Evolutionary conservation across 2,113 vertebrate genomes (phyloP), one percentile per base, ranked within the genome.

Genomic region (Pterocles burchelli): DNA sequence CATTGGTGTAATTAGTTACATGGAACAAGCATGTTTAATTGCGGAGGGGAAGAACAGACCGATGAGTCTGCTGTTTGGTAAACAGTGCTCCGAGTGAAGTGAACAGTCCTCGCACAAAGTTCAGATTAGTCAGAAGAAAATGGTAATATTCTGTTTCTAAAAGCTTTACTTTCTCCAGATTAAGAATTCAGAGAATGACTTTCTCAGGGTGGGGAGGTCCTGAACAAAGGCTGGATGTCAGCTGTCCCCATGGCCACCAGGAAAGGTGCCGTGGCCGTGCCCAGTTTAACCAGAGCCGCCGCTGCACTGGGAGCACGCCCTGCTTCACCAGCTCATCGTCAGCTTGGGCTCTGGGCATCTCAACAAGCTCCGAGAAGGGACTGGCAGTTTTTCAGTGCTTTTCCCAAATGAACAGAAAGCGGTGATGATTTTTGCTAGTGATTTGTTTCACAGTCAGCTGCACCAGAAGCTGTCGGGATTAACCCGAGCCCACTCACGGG

Each of bases 321-420:
- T n/a, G 0, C 43, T 67, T 55, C 58, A 51, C 2, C 7, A 49
- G 4, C 6, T 2, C 4, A 8, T 6, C 22, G 22, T 15, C 22
- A 7, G 2, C 11, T 18, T 6, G 10, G 48, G 78, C 38, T 26
- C 29, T 1, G 55, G 48, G 52, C 54, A 21, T 36, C 62, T 51
- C 36, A 65, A 24, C n/a, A 28, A 62, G 22, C 43, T 62, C 52
- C 0, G 4, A 65, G 43, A 77, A 75, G 51, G 0, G 22, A 24
- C 21, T 5, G 24, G 13, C 57, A 9, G 15, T 58, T 55, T 17
- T n/a, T 34, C 65, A 25, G 24, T 28, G 57, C 57, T 84, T n/a
- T 48, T 36, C 25, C n/a, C 58, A 36, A 29, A 26, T 31, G 4
- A 62, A 38, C 74, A 24, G 29, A 58, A 58, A 63, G 8, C 18